Base-by-base conservation (phyloP, 2,888 invertebrate genomes). In the Tachystola acroxantha region DNA sequence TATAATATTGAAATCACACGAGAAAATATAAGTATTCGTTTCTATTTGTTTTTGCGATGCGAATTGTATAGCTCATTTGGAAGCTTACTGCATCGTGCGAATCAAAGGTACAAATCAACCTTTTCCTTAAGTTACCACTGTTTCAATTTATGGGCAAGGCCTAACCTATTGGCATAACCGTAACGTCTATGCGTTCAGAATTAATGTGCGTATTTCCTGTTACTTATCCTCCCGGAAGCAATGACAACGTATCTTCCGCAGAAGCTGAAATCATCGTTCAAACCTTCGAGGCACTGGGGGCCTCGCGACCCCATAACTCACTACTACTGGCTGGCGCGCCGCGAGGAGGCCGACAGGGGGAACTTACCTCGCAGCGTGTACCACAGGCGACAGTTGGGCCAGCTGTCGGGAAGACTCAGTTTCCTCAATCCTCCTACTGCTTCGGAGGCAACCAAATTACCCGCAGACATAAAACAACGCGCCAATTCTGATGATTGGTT, bases 241-340 rank as follows among this genome's bases (percentile, higher is more conserved):
- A 26, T 27, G 12, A 12, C 27, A 5, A 27, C 11, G 5, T 31
- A 31, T 31, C 10, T 31, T 57, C 57, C 55, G 39, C 75, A 85
- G 85, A 85, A 85, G 47, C 47, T 85, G 39, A 75, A 68, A 44
- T 67, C 77, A 14, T 75, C 85, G 7, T 81, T 85, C 48, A 59
- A 53, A 38, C 77, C 85, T 2, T 75, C 84, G 1, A 62, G 82
- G 1, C 79, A 81, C 39, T 86, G 85, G 85, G 85, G 85, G 1
- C 85, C 85, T 0, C 59, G 80, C 20, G 84, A 85, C 45, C 84
- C 84, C 4, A 78, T 86, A 42, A 70, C 75, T 0, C 82, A 82
- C 42, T 79, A 84, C 54, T 78, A 81, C 52, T 85, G 85, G 85
- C 43, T 77, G 39, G 65, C 76, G 6, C 58, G 74, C 2, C 64